Conservation (phyloP, 2,888 invertebrate genomes). For the Podabrus alpinus region DNA sequence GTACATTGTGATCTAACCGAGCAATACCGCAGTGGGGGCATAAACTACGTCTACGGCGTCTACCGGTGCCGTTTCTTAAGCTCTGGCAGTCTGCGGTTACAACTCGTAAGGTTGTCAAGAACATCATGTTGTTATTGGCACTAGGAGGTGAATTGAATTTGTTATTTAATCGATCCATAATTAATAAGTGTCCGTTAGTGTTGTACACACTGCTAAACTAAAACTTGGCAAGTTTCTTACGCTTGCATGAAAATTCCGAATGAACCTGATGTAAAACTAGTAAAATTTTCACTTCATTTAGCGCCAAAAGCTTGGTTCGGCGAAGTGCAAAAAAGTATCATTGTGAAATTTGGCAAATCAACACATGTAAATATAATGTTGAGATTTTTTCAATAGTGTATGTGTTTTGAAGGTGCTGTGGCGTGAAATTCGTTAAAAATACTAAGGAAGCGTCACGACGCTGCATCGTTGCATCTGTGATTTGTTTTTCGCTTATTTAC, state of each 20-base stretch:
- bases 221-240: neutral
- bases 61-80: constrained; percentile 27
- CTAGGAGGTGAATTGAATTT: constrained; percentile 4
- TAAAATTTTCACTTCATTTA: neutral
- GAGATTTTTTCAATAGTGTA: neutral
- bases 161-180: neutral
- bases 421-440: constrained; percentile 36
- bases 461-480: constrained; percentile 37
- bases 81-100: constrained; percentile 31
- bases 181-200: neutral
- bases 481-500: constrained; percentile 37
- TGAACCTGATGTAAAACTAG: neutral
- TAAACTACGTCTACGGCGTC: constrained; percentile 24
- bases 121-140: constrained; percentile 20
- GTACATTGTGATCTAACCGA: constrained; percentile 29
- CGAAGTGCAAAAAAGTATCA: neutral
- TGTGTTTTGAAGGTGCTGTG: constrained; percentile 12
- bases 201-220: neutral
- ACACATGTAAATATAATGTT: neutral
- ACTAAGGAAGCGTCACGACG: constrained; percentile 33
- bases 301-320: neutral
- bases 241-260: neutral
- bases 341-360: neutral
- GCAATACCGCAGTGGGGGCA: constrained; percentile 30
- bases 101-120: constrained; percentile 26